Evolutionary conservation across 2,888 invertebrate species (phyloP), one percentile per base, ranked within the genome.

Genomic region (Syrphus vitripennis): DNA sequence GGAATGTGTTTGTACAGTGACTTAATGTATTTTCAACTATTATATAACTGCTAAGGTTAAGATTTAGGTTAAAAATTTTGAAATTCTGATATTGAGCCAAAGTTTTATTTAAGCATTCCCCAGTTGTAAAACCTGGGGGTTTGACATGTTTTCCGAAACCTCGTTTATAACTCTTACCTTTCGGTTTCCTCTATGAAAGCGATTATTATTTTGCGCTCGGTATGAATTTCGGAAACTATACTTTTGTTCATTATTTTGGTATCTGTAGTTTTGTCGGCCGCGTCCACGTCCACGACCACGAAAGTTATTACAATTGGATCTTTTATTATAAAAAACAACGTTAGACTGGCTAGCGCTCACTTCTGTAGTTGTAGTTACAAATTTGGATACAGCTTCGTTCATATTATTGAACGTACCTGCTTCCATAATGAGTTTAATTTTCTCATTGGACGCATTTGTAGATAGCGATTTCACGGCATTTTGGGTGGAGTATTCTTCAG

Each of bases 401-500:
- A 75, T 63, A n/a, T 63, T 55, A 16, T 71, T 71, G 40, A 79
- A 79, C 16, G 61, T 29, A 21, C 79, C 50, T 19, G 79, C 45
- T 53, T 79, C 53, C 79, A 71, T 79, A 16, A 65, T 55, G 34
- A 63, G 29, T 63, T 63, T 79, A 50, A 79, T 69, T 67, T 69
- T 69, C 21, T 75, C 81, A 19, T 76, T 48, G 26, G 63, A 53
- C 26, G 65, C 55, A 37, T 80, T 80, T 59, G 55, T 26, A 19
- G 67, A 72, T 26, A 80, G 61, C 29, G 80, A 37, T 37, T 80
- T 80, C n/a, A 74, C 80, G 26, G 80, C 74, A 16, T 67, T 37
- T 31, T 65, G 40, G 16, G 48, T 24, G 16, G 31, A n/a, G 16
- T 59, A 26, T 59, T 70, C 37, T 12, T 70, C 59, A 37, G 65